These are phyloP conservation scores for Lagopus muta DNA, from an alignment of 2,113 vertebrate genomes.

Conservation along the genomic window DNA sequence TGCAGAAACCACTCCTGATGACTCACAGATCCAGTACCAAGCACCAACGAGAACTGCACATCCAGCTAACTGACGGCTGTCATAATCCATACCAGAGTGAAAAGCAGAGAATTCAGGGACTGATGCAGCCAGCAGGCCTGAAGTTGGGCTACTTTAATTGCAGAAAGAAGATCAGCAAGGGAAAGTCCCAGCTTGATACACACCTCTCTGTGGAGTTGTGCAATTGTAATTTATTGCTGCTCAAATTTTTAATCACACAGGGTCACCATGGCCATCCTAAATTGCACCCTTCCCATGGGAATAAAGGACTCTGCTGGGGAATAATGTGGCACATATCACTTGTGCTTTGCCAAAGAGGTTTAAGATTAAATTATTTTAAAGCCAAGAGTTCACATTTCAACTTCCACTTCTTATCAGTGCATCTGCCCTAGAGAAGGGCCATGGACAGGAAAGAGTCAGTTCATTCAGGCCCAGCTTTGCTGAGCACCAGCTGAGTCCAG, in stretches of 20 bases:
- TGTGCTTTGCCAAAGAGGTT: not conserved
- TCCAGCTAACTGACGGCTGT: not conserved
- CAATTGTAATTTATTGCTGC: not conserved
- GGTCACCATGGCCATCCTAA: not conserved
- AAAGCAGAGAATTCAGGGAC: accelerated
- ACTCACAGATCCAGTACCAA: not conserved
- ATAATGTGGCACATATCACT: accelerated
- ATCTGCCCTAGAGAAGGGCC: not conserved
- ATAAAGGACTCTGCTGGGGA: not conserved
- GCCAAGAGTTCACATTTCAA: not conserved
- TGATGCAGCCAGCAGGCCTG: not conserved
- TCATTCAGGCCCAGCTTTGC: not conserved
- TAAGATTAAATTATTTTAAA: not conserved
- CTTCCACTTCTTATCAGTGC: not conserved
- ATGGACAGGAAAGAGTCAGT: not conserved
- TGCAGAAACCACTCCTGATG: not conserved
- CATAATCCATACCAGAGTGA: accelerated
- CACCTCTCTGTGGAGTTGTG: not conserved
- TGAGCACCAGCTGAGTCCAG: not conserved
- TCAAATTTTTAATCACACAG: not conserved
- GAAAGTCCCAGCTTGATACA: not conserved
- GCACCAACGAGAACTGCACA: not conserved
- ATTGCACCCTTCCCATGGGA: not conserved
- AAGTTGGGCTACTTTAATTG: not conserved
- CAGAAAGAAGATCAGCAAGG: not conserved